phyloP scores from a whole-genome alignment of 2,113 vertebrate species.

The Diadophis punctatus region DNA sequence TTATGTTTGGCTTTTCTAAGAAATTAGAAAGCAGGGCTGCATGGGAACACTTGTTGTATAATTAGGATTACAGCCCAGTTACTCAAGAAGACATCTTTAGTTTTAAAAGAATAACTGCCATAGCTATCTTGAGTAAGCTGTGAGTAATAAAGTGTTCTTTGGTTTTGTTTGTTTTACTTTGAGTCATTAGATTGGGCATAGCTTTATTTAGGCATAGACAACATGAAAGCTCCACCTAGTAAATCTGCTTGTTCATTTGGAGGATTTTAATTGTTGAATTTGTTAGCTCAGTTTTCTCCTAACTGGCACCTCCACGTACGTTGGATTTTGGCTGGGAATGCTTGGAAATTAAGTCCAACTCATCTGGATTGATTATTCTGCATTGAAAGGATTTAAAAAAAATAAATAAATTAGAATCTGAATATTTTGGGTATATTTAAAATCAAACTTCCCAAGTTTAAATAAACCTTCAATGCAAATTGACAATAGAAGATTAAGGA shows the following conservation, averaged over 20 bases:
- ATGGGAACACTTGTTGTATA: slow-evolving; percentile 21
- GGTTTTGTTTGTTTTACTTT: not conserved
- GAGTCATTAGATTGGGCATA: not conserved
- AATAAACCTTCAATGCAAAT: not conserved
- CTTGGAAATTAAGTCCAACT: not conserved
- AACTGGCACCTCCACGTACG: not conserved
- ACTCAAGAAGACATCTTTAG: slow-evolving; percentile 45
- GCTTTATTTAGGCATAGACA: slow-evolving; percentile 1
- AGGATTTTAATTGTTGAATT: slow-evolving; percentile 25
- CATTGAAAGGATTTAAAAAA: not conserved
- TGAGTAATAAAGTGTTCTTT: not conserved
- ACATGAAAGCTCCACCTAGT: not conserved
- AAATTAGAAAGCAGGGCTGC: slow-evolving; percentile 10
- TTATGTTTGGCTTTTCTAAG: not conserved
- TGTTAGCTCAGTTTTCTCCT: not conserved
- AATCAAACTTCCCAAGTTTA: not conserved
- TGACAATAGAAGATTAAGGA: not conserved
- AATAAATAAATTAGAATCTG: not conserved
- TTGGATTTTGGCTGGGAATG: not conserved
- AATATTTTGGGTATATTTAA: not conserved
- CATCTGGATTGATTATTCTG: not conserved
- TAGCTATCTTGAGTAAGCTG: slow-evolving; percentile 35
- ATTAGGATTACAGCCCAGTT: slow-evolving; percentile 1
- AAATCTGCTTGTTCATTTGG: slow-evolving; percentile 31
- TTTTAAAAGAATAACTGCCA: slow-evolving; percentile 42